Evolutionary conservation across 2,888 invertebrate species (phyloP).

Genomic region (Tridacna gigas): DNA sequence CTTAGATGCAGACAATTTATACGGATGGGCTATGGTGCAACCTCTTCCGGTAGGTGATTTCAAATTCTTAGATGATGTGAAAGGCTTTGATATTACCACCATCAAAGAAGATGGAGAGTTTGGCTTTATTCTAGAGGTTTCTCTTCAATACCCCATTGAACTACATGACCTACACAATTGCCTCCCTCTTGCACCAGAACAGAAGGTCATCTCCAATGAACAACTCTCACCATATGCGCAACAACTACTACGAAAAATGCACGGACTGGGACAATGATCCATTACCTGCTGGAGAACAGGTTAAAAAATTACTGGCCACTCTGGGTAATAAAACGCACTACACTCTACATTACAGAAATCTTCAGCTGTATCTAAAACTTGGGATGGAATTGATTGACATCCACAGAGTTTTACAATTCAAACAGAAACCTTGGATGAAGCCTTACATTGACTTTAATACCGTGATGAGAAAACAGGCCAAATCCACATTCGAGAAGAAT

Average conservation of each 20-base stretch:
- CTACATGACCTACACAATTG: slow-evolving; percentile 35
- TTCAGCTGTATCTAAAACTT: slow-evolving; percentile 66
- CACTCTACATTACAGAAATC: slow-evolving; percentile 68
- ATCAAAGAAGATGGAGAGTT: slow-evolving; percentile 27
- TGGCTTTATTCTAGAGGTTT: slow-evolving; percentile 31
- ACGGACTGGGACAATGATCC: slow-evolving; percentile 10
- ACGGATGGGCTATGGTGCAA: slow-evolving; percentile 37
- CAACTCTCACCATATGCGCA: slow-evolving; percentile 24
- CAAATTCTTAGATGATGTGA: slow-evolving; percentile 19
- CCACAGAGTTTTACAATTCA: slow-evolving; percentile 78
- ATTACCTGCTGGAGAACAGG: background rate
- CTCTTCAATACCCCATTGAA: slow-evolving; percentile 18
- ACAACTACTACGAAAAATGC: slow-evolving; percentile 29
- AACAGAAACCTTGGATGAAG: slow-evolving; percentile 78
- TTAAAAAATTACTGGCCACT: slow-evolving; percentile 10
- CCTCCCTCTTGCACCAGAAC: slow-evolving; percentile 30
- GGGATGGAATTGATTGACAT: slow-evolving; percentile 71
- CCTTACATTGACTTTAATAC: slow-evolving; percentile 79
- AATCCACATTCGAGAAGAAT: slow-evolving; percentile 76
- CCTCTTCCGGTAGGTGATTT: slow-evolving; percentile 29
- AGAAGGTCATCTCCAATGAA: slow-evolving; percentile 10
- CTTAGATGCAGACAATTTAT: slow-evolving; percentile 45
- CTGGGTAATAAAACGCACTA: slow-evolving; percentile 8
- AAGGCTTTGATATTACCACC: slow-evolving; percentile 24
- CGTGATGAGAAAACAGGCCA: slow-evolving; percentile 54